Evolutionary conservation across 1,140 invertebrate species (phyloP), one percentile per base, ranked within the genome.

Genomic region (Drosophila hydei): DNA sequence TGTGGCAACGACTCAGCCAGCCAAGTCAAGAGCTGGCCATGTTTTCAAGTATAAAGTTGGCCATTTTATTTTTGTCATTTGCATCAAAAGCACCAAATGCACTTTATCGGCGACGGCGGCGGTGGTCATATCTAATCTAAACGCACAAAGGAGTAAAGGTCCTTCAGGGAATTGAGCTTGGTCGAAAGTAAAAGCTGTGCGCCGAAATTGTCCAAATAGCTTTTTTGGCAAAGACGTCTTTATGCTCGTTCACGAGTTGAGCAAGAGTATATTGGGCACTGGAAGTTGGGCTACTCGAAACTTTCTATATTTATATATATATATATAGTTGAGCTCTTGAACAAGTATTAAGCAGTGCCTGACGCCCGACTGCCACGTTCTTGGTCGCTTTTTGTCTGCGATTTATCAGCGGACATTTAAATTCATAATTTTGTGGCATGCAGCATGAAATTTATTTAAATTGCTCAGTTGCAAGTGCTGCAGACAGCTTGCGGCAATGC

Each of bases 361-460:
- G 3, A 33, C 12, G 12, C 30, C 30, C 30, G 11, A 3, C 30
- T 11, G 9, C 2, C 9, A 12, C n/a, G 30, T 33, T 33, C 30
- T 59, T 18, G 3, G 38, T 18, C 18, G 12, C 27, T 33, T 4
- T 27, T 21, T 21, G 63, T 68, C 48, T 58, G 63, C 67, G 83
- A 87, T 87, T 87, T 88, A 87, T 87, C 77, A 76, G 75, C 30
- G 56, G 25, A 51, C 61, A 88, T 88, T 88, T 88, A 88, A 88
- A 88, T 83, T 88, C 83, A 88, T 88, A 79, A 80, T 83, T 87
- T 72, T 72, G 48, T 38, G 42, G 59, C 52, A 60, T 64, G 50
- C 48, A 51, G 36, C 65, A 63, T 60, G 63, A 58, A 71, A 64
- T 71, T 75, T 77, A 77, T 77, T 77, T 65, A 83, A 83, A 77